Percentiles rank a stretch among this genome's conserved stretches.
These are phyloP conservation scores for Elaeidobius kamerunicus DNA, from an alignment of 2,888 invertebrate genomes.

Conservation along the genomic window DNA sequence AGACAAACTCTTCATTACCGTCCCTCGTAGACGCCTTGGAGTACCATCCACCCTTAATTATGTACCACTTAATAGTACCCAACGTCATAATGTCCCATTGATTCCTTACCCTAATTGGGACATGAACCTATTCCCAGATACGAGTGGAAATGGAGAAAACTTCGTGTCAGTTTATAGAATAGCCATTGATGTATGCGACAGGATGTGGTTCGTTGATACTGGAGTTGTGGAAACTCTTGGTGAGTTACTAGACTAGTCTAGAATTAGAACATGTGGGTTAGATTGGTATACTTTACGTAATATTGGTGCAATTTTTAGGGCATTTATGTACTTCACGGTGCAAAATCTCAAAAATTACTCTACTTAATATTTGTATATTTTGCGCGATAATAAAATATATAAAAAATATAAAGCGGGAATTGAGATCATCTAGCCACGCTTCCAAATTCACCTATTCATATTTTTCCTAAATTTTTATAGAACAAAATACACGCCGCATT, in stretches of 20 bases:
- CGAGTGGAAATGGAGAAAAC: constrained; percentile 27
- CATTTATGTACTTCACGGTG: neutral
- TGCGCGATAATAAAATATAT: too few species aligned
- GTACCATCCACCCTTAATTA: constrained; percentile 53
- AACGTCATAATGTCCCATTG: constrained; percentile 52
- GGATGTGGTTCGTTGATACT: constrained; percentile 78
- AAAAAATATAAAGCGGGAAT: too few species aligned
- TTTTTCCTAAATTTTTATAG: constrained; percentile 4
- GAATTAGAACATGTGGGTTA: too few species aligned
- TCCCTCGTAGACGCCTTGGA: constrained; percentile 66
- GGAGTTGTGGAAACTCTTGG: constrained; percentile 68
- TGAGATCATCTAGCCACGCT: too few species aligned
- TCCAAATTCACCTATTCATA: neutral
- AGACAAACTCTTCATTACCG: constrained; percentile 65
- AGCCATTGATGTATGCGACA: constrained; percentile 65
- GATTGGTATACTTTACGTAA: too few species aligned
- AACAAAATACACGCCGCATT: constrained; percentile 37
- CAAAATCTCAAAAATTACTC: neutral
- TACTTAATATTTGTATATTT: too few species aligned
- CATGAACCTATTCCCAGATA: constrained; percentile 57
- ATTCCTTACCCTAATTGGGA: constrained; percentile 57
- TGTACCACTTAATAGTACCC: constrained; percentile 42
- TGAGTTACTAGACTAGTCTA: too few species aligned
- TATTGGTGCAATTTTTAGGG: too few species aligned
- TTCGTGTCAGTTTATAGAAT: constrained; percentile 71